These are phyloP conservation scores for Papilio dardanus DNA, from an alignment of 1,140 invertebrate genomes.

Conservation along the genomic window DNA sequence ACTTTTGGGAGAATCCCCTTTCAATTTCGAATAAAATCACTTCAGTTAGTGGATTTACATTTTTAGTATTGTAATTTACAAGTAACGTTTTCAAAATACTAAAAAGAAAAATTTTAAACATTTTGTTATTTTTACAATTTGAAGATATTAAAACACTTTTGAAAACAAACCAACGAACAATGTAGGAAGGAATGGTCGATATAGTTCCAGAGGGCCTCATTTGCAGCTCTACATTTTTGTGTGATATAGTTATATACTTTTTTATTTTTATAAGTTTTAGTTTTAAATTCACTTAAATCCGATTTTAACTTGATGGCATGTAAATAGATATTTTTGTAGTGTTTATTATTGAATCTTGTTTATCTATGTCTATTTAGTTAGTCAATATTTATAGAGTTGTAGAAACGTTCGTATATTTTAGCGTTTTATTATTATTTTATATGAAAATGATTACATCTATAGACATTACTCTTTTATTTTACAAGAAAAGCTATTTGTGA, in stretches of 20 bases:
- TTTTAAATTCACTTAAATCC: neutral
- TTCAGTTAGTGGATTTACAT: neutral
- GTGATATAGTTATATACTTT: neutral
- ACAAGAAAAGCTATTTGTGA: conserved; percentile 18
- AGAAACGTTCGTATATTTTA: conserved; percentile 10
- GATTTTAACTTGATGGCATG: neutral
- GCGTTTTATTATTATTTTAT: neutral
- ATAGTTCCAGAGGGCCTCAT: neutral
- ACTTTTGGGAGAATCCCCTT: no score
- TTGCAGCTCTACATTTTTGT: conserved; percentile 3
- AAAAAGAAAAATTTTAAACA: neutral
- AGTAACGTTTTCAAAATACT: conserved; percentile 20
- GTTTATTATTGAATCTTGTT: conserved; percentile 30
- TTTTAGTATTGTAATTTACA: neutral
- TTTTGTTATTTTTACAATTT: conserved; percentile 15
- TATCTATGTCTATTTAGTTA: conserved; percentile 27
- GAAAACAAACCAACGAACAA: neutral
- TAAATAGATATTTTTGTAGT: conserved; percentile 12
- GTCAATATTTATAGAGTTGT: conserved; percentile 18
- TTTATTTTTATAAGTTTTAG: conserved; percentile 10
- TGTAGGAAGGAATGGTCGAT: neutral
- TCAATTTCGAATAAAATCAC: no score
- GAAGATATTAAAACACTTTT: neutral
- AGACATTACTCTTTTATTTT: conserved; percentile 9
- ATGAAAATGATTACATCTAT: neutral